Evolutionary conservation across 2,888 invertebrate species (phyloP).

Genomic region (Teleiodes luculella): DNA sequence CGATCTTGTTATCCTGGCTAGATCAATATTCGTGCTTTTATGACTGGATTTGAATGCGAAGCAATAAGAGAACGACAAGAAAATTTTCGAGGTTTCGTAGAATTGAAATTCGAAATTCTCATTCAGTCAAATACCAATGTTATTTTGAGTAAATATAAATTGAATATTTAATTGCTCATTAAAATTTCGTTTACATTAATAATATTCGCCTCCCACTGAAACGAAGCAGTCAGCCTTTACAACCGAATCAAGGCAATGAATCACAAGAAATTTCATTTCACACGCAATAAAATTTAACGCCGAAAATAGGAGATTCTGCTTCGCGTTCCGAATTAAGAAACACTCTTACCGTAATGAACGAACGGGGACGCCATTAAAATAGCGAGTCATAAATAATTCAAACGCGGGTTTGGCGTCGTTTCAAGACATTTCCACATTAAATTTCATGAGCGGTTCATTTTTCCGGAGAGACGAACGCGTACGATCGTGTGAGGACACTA

Average conservation of each 20-base stretch:
- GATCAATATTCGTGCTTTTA: slow-evolving; percentile 8
- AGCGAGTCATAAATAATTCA: slow-evolving; percentile 76
- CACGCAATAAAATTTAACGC: slow-evolving; percentile 28
- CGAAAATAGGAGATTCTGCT: slow-evolving; percentile 46
- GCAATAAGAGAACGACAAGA: neutral
- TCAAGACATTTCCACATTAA: slow-evolving; percentile 77
- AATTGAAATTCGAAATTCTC: no score
- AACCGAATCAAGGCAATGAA: slow-evolving; percentile 12
- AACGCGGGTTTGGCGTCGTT: slow-evolving; percentile 72
- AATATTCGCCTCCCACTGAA: neutral
- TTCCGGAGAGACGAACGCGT: slow-evolving; percentile 52
- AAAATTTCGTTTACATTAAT: neutral
- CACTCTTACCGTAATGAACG: slow-evolving; percentile 69
- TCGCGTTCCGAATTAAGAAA: slow-evolving; percentile 68
- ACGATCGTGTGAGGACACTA: slow-evolving; percentile 38
- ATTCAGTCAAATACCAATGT: neutral
- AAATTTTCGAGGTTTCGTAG: no score
- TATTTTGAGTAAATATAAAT: neutral
- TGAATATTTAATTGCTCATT: neutral
- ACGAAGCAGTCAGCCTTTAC: neutral
- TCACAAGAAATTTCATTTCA: slow-evolving; percentile 21
- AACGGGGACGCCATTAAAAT: slow-evolving; percentile 72
- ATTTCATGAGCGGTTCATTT: slow-evolving; percentile 77
- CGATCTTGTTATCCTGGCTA: slow-evolving; percentile 8
- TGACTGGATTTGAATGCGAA: neutral